phyloP scores from a whole-genome alignment of 2,113 vertebrate genomes.

The Chlamydotis undulata region DNA sequence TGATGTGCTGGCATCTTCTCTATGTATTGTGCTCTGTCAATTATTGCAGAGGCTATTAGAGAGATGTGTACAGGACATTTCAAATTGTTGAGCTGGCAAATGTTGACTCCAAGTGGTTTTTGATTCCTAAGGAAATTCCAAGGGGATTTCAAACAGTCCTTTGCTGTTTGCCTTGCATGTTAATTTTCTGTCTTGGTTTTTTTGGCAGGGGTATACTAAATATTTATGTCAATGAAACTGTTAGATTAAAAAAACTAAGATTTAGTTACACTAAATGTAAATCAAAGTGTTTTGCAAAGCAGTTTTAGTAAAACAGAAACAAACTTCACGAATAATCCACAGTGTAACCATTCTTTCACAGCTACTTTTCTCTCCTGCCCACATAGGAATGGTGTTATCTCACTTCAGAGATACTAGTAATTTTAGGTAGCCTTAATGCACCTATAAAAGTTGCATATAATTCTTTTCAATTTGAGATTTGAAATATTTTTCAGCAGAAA shows the following conservation, averaged over 20 bases:
- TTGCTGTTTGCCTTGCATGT: conserved; percentile 12
- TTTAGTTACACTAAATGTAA: not conserved
- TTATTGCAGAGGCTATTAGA: conserved; percentile 41
- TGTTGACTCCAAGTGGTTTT: conserved; percentile 52
- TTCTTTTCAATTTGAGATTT: not conserved
- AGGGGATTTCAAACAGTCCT: not conserved
- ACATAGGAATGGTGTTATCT: not conserved
- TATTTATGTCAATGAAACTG: not conserved
- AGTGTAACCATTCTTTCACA: not conserved
- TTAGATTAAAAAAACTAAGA: conserved; percentile 12
- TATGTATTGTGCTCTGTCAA: conserved; percentile 13
- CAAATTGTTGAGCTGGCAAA: conserved; percentile 47
- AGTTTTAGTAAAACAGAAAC: not conserved
- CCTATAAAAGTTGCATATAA: not conserved
- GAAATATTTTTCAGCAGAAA: not conserved
- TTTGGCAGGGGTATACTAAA: not conserved
- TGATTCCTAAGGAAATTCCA: conserved; percentile 36
- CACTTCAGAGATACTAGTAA: not conserved
- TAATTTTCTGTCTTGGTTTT: not conserved
- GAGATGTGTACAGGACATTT: conserved; percentile 6
- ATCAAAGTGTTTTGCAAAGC: not conserved
- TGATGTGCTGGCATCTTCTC: conserved; percentile 48
- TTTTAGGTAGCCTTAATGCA: not conserved
- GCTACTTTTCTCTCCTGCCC: not conserved
- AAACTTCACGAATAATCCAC: not conserved